phyloP scores from a whole-genome alignment of 2,113 vertebrate species.

The Pardalotus punctatus region DNA sequence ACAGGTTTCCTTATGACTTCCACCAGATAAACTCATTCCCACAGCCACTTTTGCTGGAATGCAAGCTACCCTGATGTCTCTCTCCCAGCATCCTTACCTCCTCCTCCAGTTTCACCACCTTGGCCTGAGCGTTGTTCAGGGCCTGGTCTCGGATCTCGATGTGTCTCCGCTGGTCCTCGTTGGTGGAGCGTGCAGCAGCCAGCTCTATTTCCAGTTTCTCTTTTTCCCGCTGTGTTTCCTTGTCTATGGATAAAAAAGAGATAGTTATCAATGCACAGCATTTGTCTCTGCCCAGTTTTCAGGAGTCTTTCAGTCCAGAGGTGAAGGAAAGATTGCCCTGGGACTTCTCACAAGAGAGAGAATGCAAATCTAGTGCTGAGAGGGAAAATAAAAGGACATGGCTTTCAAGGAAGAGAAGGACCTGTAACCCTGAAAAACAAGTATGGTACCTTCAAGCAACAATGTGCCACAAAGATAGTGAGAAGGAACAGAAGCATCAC shows the following conservation, averaged over 20 bases:
- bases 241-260: constrained; percentile 74
- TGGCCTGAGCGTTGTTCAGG: constrained; percentile 94
- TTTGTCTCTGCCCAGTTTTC: not conserved
- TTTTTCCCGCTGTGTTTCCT: constrained; percentile 91
- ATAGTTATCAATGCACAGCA: not conserved
- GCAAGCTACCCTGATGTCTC: not conserved
- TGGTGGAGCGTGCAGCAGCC: constrained; percentile 86
- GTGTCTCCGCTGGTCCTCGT: constrained; percentile 94
- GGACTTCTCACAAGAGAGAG: not conserved
- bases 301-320: not conserved
- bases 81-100: constrained; percentile 78
- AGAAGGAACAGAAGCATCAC: not conserved
- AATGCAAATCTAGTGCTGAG: not conserved
- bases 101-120: constrained; percentile 97
- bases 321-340: not conserved
- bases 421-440: constrained; percentile 3
- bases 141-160: constrained; percentile 98
- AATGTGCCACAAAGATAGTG: not conserved
- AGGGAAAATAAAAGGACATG: not conserved
- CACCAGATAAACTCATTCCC: not conserved
- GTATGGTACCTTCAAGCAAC: not conserved
- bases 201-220: constrained; percentile 96
- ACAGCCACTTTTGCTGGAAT: not conserved
- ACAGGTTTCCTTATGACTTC: not conserved
- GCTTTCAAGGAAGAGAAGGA: constrained; percentile 31